A percentile compares a stretch with the other conserved stretches of the same genome.
phyloP scores from a whole-genome alignment of 2,888 invertebrate species.

The Eumacrocentrus americanus region DNA sequence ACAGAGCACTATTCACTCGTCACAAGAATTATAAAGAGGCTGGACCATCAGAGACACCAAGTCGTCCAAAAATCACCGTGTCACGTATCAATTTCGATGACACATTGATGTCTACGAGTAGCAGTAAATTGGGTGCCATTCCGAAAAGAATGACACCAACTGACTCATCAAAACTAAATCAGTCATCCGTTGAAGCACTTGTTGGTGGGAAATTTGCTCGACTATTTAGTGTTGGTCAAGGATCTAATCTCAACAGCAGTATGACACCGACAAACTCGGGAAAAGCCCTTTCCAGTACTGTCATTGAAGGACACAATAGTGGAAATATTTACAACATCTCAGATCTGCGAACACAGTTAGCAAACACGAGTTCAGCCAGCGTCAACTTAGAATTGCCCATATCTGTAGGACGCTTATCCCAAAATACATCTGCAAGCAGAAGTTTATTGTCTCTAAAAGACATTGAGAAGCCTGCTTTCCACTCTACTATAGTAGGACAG shows the following conservation, averaged over 20 bases:
- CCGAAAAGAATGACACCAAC: constrained; percentile 10
- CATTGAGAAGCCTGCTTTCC: constrained; percentile 29
- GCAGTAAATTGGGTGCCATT: constrained; percentile 22
- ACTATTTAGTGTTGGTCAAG: constrained; percentile 42
- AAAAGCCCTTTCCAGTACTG: constrained; percentile 41
- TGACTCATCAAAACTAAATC: not conserved
- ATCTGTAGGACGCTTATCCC: constrained; percentile 31
- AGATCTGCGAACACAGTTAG: constrained; percentile 39
- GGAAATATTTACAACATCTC: constrained; percentile 40
- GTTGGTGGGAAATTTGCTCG: constrained; percentile 47
- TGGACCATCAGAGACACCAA: constrained; percentile 20
- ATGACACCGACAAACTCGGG: constrained; percentile 41
- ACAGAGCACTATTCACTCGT: constrained; percentile 45
- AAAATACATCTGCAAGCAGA: constrained; percentile 20
- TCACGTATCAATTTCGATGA: constrained; percentile 39
- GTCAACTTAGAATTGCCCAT: constrained; percentile 34
- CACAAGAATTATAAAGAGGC: constrained; percentile 37
- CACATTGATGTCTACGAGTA: constrained; percentile 27
- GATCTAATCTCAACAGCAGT: constrained; percentile 25
- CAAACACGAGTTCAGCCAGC: constrained; percentile 34
- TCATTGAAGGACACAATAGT: constrained; percentile 27
- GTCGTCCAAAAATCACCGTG: constrained; percentile 38
- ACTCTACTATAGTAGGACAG: constrained; percentile 29
- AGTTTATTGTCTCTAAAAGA: constrained; percentile 28
- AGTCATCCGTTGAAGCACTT: constrained; percentile 12